Percentiles rank a stretch among this genome's conserved stretches.
Conservation (phyloP, 2,797 vertebrate species). For the Nasua narica region DNA sequence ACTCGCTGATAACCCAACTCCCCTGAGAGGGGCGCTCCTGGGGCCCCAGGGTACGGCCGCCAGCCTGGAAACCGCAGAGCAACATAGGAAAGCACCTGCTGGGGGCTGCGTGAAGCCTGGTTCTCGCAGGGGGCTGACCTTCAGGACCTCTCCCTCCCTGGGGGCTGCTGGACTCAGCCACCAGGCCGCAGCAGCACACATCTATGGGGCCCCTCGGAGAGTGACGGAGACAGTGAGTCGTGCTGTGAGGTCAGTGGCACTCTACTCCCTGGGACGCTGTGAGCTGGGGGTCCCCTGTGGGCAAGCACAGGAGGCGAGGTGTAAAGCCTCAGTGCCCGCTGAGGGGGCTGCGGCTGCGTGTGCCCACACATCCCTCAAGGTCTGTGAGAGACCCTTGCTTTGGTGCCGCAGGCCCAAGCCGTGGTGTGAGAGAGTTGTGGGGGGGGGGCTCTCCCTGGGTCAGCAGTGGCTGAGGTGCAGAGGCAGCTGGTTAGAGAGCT, state of each 20-base stretch:
- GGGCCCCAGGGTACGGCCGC: not conserved
- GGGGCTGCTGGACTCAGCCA: not conserved
- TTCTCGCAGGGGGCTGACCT: not conserved
- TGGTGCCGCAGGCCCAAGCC: not conserved
- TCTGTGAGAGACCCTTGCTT: not conserved
- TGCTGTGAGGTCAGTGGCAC: rapidly evolving
- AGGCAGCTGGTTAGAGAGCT: not conserved
- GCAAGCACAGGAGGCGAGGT: not conserved
- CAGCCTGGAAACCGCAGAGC: not conserved
- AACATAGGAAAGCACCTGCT: not conserved
- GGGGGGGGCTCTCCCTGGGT: not conserved
- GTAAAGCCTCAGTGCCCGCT: not conserved
- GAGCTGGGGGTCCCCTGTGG: not conserved
- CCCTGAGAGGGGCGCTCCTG: not conserved
- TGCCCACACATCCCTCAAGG: not conserved
- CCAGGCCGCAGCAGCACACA: no score
- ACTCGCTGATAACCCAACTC: not conserved
- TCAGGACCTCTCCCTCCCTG: not conserved
- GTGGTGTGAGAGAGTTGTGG: not conserved
- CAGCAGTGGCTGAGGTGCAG: not conserved
- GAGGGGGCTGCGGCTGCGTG: rapidly evolving
- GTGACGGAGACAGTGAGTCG: not conserved
- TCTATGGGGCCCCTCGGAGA: not conserved
- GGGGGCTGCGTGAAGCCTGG: not conserved
- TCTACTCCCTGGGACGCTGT: not conserved